Percentiles rank a stretch among this genome's conserved stretches.
These are phyloP conservation scores for Cheilosia vernalis DNA, from an alignment of 2,888 invertebrate species.

Conservation along the genomic window DNA sequence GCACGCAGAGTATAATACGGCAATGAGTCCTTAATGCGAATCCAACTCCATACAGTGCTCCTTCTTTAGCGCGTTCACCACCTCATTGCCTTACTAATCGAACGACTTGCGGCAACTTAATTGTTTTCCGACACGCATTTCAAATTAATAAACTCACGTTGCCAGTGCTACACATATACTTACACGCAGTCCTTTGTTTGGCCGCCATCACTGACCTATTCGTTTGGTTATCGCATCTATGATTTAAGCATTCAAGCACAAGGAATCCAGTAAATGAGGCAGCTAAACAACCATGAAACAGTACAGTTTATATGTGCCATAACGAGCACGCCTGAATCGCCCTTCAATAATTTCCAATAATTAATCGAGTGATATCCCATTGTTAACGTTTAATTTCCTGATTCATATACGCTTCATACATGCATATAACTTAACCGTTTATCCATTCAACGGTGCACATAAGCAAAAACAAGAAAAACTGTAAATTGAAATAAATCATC, in stretches of 20 bases:
- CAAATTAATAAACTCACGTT: conserved; percentile 74
- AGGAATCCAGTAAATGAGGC: conserved; percentile 53
- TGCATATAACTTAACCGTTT: conserved; percentile 53
- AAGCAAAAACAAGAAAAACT: conserved; percentile 16
- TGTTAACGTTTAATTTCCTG: conserved; percentile 76
- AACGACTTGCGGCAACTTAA: conserved; percentile 71
- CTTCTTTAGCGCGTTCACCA: conserved; percentile 52
- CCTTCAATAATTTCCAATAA: conserved; percentile 77
- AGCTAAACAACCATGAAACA: conserved; percentile 35
- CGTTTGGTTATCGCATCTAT: conserved; percentile 49
- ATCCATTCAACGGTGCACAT: conserved; percentile 61
- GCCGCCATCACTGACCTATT: conserved; percentile 65
- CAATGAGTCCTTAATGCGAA: conserved; percentile 30
- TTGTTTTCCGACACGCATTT: conserved; percentile 77
- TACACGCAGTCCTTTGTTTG: conserved; percentile 23
- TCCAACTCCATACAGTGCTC: conserved; percentile 10
- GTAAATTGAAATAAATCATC: conserved; percentile 30
- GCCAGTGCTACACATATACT: conserved; percentile 27
- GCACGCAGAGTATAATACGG: neutral
- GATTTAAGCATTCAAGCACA: conserved; percentile 34
- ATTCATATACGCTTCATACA: conserved; percentile 66
- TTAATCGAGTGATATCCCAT: conserved; percentile 76
- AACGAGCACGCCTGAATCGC: conserved; percentile 71
- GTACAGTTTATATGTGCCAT: conserved; percentile 40
- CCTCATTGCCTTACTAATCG: conserved; percentile 74